Percentiles rank a stretch among this genome's conserved stretches.
phyloP scores from a whole-genome alignment of 2,888 invertebrate genomes.

The Gastrophysa polygoni region DNA sequence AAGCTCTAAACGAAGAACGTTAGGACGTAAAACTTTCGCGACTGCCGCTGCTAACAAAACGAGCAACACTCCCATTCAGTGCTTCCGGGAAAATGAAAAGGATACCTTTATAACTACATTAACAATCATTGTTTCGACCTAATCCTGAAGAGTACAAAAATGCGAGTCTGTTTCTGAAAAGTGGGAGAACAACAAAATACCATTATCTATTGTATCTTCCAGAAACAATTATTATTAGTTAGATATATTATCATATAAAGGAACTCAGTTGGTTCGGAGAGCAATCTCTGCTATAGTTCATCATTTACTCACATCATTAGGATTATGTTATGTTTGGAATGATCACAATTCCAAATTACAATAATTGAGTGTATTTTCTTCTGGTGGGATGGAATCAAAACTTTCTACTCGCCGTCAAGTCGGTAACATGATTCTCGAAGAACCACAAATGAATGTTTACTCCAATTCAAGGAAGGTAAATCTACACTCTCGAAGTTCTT shows the following conservation, averaged over 20 bases:
- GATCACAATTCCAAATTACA: too few relatives aligned
- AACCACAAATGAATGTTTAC: conserved; percentile 27
- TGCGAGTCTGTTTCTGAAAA: conserved; percentile 22
- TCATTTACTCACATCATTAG: too few relatives aligned
- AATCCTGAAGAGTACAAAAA: conserved; percentile 27
- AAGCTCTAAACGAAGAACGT: conserved; percentile 11
- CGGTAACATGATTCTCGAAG: conserved; percentile 8
- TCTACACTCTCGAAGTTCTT: conserved; percentile 20
- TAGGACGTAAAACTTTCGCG: conserved; percentile 13
- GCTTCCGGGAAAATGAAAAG: conserved; percentile 37
- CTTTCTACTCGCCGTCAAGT: background rate
- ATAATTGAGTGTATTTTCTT: too few relatives aligned
- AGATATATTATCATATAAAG: too few relatives aligned
- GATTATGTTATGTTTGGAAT: too few relatives aligned
- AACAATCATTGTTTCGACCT: conserved; percentile 34
- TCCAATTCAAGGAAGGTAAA: conserved; percentile 17
- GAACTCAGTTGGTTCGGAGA: too few relatives aligned
- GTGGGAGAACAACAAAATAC: conserved; percentile 2
- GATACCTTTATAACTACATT: conserved; percentile 39
- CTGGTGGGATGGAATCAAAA: too few relatives aligned
- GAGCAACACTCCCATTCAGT: conserved; percentile 36
- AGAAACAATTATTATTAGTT: too few relatives aligned
- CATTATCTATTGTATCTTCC: background rate
- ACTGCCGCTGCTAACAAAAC: conserved; percentile 20
- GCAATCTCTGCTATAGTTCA: too few relatives aligned